Percentiles rank a stretch among this genome's conserved stretches.
These are phyloP conservation scores for Protobothrops mucrosquamatus DNA, from an alignment of 2,113 vertebrate species.

Conservation along the genomic window DNA sequence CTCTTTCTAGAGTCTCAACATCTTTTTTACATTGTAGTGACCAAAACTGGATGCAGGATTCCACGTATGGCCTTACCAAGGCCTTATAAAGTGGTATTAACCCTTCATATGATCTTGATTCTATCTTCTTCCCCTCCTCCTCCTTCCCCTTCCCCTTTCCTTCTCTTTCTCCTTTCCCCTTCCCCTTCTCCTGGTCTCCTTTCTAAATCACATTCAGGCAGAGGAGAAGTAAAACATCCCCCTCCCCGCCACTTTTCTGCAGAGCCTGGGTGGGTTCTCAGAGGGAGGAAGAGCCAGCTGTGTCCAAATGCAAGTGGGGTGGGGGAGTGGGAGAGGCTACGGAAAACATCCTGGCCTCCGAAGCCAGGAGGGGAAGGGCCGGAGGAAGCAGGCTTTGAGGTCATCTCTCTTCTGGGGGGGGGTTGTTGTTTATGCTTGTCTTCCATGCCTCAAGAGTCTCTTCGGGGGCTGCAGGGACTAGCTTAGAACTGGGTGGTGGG, in stretches of 20 bases:
- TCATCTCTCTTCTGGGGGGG: slow-evolving; percentile 59
- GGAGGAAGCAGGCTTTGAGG: slow-evolving; percentile 58
- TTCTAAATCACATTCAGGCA: slow-evolving; percentile 19
- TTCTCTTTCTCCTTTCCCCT: too few relatives aligned
- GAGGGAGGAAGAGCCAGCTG: slow-evolving; percentile 49
- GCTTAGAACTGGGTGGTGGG: neutral
- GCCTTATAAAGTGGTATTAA: too few relatives aligned
- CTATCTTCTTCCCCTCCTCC: too few relatives aligned
- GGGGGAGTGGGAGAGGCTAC: slow-evolving; percentile 78
- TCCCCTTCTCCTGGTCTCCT: too few relatives aligned
- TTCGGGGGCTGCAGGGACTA: slow-evolving; percentile 63
- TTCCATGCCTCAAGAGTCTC: slow-evolving; percentile 75
- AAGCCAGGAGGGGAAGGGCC: slow-evolving; percentile 58
- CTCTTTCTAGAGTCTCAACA: too few relatives aligned
- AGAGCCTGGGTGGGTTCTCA: slow-evolving; percentile 45
- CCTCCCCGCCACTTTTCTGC: neutral
- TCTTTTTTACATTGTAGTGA: too few relatives aligned
- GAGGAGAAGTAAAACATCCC: too few relatives aligned
- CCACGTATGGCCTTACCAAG: too few relatives aligned
- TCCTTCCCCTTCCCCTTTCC: too few relatives aligned
- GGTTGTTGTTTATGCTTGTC: slow-evolving; percentile 65
- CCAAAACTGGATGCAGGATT: too few relatives aligned
- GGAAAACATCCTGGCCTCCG: slow-evolving; percentile 72
- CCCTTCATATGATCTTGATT: too few relatives aligned
- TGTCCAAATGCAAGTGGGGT: slow-evolving; percentile 65